A percentile compares a stretch with the other conserved stretches of the same genome.
These are phyloP conservation scores for Hemichromis elongatus DNA, from an alignment of 2,113 vertebrate genomes.

Conservation along the genomic window DNA sequence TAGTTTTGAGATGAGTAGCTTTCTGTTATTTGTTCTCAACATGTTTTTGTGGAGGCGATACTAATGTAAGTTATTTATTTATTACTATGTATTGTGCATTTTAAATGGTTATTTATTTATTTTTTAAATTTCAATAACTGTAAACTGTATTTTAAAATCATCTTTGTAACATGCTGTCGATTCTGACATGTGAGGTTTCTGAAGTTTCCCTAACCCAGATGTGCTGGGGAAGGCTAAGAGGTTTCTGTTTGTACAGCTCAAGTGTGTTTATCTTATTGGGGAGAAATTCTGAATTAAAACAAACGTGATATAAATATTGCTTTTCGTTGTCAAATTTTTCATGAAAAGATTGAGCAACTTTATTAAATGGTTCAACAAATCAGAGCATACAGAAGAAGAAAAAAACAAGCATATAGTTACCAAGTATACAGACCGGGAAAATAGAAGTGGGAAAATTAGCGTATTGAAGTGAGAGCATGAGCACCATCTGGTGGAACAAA, in stretches of 20 bases:
- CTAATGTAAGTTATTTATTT: slow-evolving; percentile 51
- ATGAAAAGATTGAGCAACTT: background rate
- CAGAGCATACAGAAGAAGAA: too few species aligned
- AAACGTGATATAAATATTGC: background rate
- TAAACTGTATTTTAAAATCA: background rate
- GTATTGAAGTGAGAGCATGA: background rate
- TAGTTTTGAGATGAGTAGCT: background rate
- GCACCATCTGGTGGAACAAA: slow-evolving; percentile 39
- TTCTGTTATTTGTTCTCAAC: background rate
- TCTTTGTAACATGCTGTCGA: background rate
- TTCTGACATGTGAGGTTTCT: background rate
- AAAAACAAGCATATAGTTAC: background rate
- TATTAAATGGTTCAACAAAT: background rate
- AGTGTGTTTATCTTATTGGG: background rate
- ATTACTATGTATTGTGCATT: background rate
- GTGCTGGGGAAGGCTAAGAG: background rate
- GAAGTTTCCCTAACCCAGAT: background rate
- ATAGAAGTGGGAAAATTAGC: background rate
- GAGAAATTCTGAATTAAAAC: slow-evolving; percentile 14
- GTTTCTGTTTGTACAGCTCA: background rate
- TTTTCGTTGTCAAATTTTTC: background rate
- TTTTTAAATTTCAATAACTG: background rate
- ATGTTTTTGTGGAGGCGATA: background rate
- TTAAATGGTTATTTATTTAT: background rate
- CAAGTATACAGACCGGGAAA: background rate